Base-by-base conservation (phyloP, 2,113 vertebrate genomes). In the Periophthalmodon schlosseri region DNA sequence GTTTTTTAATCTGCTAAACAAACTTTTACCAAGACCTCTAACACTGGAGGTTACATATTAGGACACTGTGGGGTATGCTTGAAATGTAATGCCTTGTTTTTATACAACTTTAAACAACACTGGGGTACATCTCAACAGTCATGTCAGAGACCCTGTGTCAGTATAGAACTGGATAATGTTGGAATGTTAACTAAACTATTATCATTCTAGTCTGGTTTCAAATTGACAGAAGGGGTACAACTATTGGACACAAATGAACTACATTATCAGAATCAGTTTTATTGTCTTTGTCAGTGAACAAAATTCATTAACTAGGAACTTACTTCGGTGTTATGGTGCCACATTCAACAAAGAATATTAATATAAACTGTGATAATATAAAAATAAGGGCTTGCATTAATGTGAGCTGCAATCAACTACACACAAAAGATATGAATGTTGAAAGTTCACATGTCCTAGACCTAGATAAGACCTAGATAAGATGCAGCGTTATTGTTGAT, bases 11-110 rank as follows among this genome's bases (percentile, higher is more conserved):
- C 60, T 9, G 60, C 14, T 63, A 34, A 63, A 63, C 28, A 63
- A 63, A 34, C 60, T 63, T 34, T 63, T 60, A 58, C 23, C 57
- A 60, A 13, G 28, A 63, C 60, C 60, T 63, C 15, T 63, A 63
- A 34, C 60, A 63, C 24, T 10, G 24, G 60, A 63, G 60, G 60
- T 63, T 34, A 34, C 60, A 20, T 60, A 34, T 63, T 34, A 63
- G 18, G 33, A 39, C 34, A 39, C 16, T 39, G 63, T 65, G 34
- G 63, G 63, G 11, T 65, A 39, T 44, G 16, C 34, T 65, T 65
- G 34, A 65, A 65, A 39, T 63, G 8, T 34, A 21, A 65, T n/a
- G 33, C 34, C 10, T 65, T 56, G 52, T 56, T 44, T 65, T 65
- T 39, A 65, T 39, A n/a, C 63, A 44, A 39, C 34, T 39, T 39